phyloP scores from a whole-genome alignment of 2,888 invertebrate species.

The Zygogramma bicolorata region DNA sequence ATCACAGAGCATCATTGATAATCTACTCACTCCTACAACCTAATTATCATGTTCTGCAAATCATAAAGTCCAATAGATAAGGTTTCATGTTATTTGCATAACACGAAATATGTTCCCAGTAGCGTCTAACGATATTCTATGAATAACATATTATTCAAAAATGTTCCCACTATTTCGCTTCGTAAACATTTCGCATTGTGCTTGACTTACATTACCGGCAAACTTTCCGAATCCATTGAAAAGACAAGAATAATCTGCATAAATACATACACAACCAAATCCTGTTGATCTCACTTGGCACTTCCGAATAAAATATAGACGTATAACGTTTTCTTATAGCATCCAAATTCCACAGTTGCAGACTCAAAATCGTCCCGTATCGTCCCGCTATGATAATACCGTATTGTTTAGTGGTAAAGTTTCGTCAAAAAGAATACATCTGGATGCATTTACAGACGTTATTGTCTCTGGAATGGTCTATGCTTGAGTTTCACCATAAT shows the following conservation, averaged over 20 bases:
- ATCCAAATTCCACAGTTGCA: slow-evolving; percentile 1
- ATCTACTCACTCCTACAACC: no score
- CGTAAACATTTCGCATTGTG: not conserved
- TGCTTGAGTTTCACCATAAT: slow-evolving; percentile 1
- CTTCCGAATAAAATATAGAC: slow-evolving; percentile 18
- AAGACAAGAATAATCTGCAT: not conserved
- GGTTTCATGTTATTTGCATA: no score
- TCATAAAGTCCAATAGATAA: no score
- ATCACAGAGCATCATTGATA: no score
- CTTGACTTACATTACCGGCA: not conserved
- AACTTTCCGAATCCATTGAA: not conserved
- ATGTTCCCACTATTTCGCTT: not conserved
- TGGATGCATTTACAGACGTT: slow-evolving; percentile 9
- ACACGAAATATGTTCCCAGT: no score
- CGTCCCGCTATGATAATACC: slow-evolving; percentile 18
- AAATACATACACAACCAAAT: not conserved
- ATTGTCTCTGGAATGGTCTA: slow-evolving; percentile 11
- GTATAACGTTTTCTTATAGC: not conserved
- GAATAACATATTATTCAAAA: no score
- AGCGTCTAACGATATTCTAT: no score
- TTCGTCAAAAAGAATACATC: not conserved
- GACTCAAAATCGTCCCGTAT: slow-evolving; percentile 8
- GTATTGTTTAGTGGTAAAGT: slow-evolving; percentile 19
- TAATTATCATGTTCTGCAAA: no score
- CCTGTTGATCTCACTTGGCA: slow-evolving; percentile 13